These are phyloP conservation scores for Odontomachus brunneus DNA, from an alignment of 1,140 invertebrate genomes.

Conservation along the genomic window DNA sequence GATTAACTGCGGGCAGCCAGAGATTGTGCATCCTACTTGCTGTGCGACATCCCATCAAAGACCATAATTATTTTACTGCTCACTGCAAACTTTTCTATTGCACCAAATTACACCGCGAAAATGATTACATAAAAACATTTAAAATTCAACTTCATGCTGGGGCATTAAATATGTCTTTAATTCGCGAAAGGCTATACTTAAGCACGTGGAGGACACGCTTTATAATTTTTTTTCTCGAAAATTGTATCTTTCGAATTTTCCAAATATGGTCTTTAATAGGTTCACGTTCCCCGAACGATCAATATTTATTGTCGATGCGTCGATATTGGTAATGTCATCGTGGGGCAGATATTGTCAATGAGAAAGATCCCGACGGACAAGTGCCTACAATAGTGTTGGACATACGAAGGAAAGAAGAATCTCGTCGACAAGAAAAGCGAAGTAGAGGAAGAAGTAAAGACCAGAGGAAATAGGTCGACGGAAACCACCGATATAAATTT, in stretches of 20 bases:
- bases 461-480: background rate
- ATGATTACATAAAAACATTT: no score
- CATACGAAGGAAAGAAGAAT: background rate
- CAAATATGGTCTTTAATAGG: constrained; percentile 18
- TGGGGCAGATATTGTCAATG: background rate
- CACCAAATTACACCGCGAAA: no score
- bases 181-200: background rate
- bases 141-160: no score
- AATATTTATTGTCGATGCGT: constrained; percentile 10
- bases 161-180: background rate
- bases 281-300: constrained; percentile 14
- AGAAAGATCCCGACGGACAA: background rate
- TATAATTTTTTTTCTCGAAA: background rate
- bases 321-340: background rate
- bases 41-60: constrained; percentile 10
- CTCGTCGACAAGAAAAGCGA: background rate
- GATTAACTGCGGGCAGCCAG: background rate
- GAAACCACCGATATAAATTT: constrained; percentile 11
- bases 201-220: background rate
- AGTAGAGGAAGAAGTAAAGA: background rate
- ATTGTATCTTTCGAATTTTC: background rate
- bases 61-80: constrained; percentile 4
- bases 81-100: no score
- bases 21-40: constrained; percentile 31
- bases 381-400: background rate